A percentile compares a stretch with the other conserved stretches of the same genome.
Conservation (phyloP, 2,113 vertebrate species). For the Meles meles region DNA sequence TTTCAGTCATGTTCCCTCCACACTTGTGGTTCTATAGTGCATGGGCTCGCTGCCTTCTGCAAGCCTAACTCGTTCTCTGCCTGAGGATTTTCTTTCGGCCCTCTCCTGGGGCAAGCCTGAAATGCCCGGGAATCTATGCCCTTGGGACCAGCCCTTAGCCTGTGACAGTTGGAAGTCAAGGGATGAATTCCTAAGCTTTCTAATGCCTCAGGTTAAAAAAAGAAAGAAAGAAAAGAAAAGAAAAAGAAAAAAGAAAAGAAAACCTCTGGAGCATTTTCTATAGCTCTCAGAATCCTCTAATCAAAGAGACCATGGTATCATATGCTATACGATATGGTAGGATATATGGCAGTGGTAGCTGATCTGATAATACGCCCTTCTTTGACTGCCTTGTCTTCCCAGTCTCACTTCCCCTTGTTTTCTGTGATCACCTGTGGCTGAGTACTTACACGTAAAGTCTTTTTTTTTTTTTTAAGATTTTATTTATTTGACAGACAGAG, state of each 20-base stretch:
- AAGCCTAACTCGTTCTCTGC: background rate
- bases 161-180: background rate
- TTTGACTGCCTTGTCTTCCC: background rate
- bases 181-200: background rate
- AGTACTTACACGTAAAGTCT: background rate
- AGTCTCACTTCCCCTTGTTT: background rate
- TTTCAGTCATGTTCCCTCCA: background rate
- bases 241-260: background rate
- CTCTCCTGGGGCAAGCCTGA: background rate
- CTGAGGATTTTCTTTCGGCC: background rate
- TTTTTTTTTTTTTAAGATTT: conserved; percentile 33
- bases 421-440: background rate
- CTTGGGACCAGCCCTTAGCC: background rate
- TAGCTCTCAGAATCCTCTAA: background rate
- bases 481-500: too few relatives aligned
- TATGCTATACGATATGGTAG: background rate
- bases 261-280: background rate
- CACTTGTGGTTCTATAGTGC: background rate
- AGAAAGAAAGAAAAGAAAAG: background rate
- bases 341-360: background rate
- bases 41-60: background rate
- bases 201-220: background rate
- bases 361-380: background rate
- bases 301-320: background rate
- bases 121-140: background rate